Conservation (phyloP, 2,113 vertebrate species). For the Gobio gobio region DNA sequence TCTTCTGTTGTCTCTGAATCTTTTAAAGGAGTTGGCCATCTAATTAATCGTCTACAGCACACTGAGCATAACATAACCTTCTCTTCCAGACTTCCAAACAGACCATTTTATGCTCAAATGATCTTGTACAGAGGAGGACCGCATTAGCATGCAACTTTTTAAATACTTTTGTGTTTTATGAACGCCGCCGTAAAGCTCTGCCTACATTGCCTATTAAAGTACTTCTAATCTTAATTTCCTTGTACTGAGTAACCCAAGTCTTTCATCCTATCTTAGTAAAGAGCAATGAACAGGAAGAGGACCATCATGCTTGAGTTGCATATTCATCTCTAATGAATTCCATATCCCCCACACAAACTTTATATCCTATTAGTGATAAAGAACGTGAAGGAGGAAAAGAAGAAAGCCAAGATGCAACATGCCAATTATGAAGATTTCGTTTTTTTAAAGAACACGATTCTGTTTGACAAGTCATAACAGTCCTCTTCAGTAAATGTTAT, state of each 20-base stretch:
- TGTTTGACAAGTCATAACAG: slow-evolving; percentile 62
- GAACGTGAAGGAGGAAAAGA: slow-evolving; percentile 63
- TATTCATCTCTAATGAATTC: slow-evolving; percentile 73
- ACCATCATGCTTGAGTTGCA: slow-evolving; percentile 73
- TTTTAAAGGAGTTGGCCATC: slow-evolving; percentile 72
- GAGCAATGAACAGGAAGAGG: slow-evolving; percentile 70
- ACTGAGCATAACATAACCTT: slow-evolving; percentile 62
- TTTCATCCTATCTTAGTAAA: slow-evolving; percentile 63
- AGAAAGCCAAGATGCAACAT: slow-evolving; percentile 56
- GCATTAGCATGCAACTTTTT: slow-evolving; percentile 71
- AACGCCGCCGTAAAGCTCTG: slow-evolving; percentile 60
- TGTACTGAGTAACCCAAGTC: slow-evolving; percentile 72
- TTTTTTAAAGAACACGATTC: slow-evolving; percentile 29
- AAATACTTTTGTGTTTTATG: slow-evolving; percentile 73
- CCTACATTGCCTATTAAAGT: slow-evolving; percentile 78
- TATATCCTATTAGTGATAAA: slow-evolving; percentile 71
- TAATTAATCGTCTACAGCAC: slow-evolving; percentile 78
- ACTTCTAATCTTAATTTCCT: slow-evolving; percentile 78
- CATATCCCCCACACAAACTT: slow-evolving; percentile 61
- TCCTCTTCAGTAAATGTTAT: slow-evolving; percentile 49
- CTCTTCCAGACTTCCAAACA: slow-evolving; percentile 69
- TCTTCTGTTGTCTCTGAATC: slow-evolving; percentile 66
- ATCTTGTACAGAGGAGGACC: slow-evolving; percentile 72
- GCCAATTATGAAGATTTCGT: slow-evolving; percentile 65
- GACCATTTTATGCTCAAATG: slow-evolving; percentile 75